Evolutionary conservation across 2,888 invertebrate species (phyloP), one percentile per base, ranked within the genome.

Genomic region (Heliconius erato): DNA sequence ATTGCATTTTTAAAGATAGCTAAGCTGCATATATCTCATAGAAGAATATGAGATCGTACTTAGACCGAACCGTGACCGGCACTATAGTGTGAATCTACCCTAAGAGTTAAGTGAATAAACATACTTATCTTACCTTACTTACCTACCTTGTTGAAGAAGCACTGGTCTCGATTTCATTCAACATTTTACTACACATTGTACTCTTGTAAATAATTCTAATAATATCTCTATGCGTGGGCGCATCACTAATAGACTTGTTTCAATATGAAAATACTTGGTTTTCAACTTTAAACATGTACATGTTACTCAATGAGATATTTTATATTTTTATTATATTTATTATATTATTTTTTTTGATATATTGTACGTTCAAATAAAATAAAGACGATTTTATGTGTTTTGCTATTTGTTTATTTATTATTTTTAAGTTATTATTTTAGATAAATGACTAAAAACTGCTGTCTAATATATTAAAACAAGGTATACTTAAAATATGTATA

Each of bases 211-310:
- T 84, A 81, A 77, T 81, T 81, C 84, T 82, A 82, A 80, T 84
- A 82, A 80, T 82, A 82, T 71, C 71, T 16, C 84, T 32, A 63
- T n/a, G 84, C 82, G 84, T 84, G 84, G 84, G 84, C 72, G 72
- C 49, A 65, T 26, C 82, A 69, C 63, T 78, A 83, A 83, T 83
- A 83, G 69, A 82, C 72, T 28, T 71, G 77, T 72, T n/a, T 28
- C 59, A 16, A 32, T 35, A 63, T 76, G n/a, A 59, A 74, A 49
- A 74, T 32, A 32, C 54, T 74, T 74, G 32, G 32, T n/a, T n/a
- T 63, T 76, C 59, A 14, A n/a, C 59, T 63, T 35, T 19, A 63
- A 32, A 59, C 35, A 76, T 54, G 12, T 32, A 28, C 35, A 63
- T 35, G 59, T 12, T 67, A 67, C 26, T 67, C 28, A 67, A 67